Evolutionary conservation across 1,140 invertebrate genomes (phyloP).

Genomic region (Oscheius sp.): DNA sequence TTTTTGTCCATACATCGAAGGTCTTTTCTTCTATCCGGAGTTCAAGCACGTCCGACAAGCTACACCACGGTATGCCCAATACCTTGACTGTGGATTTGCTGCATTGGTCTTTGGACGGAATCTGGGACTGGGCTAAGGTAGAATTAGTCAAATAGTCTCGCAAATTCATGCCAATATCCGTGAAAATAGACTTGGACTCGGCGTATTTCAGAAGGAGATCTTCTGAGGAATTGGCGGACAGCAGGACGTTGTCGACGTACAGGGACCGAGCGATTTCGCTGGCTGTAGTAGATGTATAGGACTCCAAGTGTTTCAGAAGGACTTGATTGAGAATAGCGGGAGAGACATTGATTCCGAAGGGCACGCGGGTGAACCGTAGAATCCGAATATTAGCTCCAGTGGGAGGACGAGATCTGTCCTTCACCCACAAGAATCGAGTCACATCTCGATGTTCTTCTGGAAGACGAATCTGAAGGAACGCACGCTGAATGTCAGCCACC

Average conservation of each 20-base stretch:
- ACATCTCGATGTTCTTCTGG: constrained; percentile 31
- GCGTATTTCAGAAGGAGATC: constrained; percentile 2
- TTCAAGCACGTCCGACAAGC: background rate
- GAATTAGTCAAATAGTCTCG: constrained; percentile 17
- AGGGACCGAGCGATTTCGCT: background rate
- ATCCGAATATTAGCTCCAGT: constrained; percentile 3
- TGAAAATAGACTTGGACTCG: constrained; percentile 15
- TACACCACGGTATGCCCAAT: constrained; percentile 21
- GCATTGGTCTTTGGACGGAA: constrained; percentile 18
- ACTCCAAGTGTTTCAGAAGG: background rate
- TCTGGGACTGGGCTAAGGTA: background rate
- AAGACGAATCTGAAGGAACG: constrained; percentile 39
- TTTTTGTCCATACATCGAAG: background rate
- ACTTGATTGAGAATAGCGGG: constrained; percentile 27
- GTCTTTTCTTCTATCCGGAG: background rate
- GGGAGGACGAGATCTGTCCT: constrained; percentile 4
- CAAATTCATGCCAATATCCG: constrained; percentile 27
- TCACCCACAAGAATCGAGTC: constrained; percentile 40
- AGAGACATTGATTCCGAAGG: constrained; percentile 32
- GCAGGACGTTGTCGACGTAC: background rate
- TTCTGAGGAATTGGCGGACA: background rate
- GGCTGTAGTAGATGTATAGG: background rate
- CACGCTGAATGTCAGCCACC: constrained; percentile 34
- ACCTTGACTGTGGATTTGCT: background rate
- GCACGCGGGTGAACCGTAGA: constrained; percentile 28